These are phyloP conservation scores for Cephus sareptanus DNA, from an alignment of 2,888 invertebrate species.

Conservation along the genomic window DNA sequence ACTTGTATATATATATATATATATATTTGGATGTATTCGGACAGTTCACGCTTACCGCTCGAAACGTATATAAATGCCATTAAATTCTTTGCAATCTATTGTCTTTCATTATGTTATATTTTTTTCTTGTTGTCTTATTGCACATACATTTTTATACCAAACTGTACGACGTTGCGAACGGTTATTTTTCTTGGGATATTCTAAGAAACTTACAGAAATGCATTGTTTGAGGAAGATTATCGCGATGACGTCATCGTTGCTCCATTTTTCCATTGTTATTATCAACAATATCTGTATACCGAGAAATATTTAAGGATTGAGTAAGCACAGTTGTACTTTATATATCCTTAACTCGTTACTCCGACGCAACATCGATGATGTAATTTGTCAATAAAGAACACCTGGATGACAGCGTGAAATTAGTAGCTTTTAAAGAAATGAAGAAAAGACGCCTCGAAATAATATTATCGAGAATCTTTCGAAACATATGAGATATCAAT, in stretches of 20 bases:
- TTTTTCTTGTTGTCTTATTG: background rate
- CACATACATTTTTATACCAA: background rate
- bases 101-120: background rate
- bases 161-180: background rate
- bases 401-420: too few relatives aligned
- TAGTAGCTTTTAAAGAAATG: too few relatives aligned
- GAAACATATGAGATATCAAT: too few relatives aligned
- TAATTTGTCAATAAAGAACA: too few relatives aligned
- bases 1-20: background rate
- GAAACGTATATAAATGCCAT: background rate
- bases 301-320: slow-evolving; percentile 12
- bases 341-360: too few relatives aligned
- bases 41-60: background rate
- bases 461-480: too few relatives aligned
- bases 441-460: too few relatives aligned
- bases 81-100: background rate
- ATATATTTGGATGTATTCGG: background rate
- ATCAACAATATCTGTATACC: slow-evolving; percentile 8
- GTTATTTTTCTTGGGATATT: background rate
- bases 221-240: background rate
- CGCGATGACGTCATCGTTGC: slow-evolving; percentile 13
- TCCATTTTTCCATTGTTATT: slow-evolving; percentile 10
- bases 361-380: too few relatives aligned
- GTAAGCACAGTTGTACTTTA: too few relatives aligned
- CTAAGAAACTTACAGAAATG: background rate